Evolutionary conservation across 2,113 vertebrate species (phyloP).

Genomic region (Chlamydotis undulata): DNA sequence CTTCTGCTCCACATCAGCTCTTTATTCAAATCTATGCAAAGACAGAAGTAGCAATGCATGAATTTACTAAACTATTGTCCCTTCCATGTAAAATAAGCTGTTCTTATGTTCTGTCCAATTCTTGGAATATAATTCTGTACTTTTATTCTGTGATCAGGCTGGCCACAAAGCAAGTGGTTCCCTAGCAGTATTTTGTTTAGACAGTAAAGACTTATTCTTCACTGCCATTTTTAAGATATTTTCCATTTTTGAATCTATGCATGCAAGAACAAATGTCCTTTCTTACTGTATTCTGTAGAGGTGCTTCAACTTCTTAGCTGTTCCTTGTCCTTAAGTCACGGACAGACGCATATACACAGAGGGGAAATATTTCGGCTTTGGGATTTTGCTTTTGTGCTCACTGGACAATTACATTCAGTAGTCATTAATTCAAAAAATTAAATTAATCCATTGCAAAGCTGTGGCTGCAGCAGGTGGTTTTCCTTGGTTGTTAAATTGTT

Average conservation of each 20-base stretch:
- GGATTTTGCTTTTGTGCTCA: background rate
- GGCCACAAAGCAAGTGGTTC: slow-evolving; percentile 16
- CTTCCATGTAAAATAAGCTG: background rate
- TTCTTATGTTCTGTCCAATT: background rate
- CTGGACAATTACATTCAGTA: background rate
- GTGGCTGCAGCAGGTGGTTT: background rate
- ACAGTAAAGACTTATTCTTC: slow-evolving; percentile 24
- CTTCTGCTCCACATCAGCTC: background rate
- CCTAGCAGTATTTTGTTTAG: slow-evolving; percentile 57
- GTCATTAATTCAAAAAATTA: background rate
- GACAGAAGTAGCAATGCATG: background rate
- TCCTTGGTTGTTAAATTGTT: background rate
- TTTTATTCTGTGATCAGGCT: background rate
- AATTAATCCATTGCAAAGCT: background rate
- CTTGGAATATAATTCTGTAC: background rate
- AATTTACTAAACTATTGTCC: background rate
- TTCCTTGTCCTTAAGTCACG: background rate
- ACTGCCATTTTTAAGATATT: background rate
- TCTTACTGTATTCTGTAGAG: background rate
- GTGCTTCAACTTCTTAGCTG: background rate
- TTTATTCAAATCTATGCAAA: background rate
- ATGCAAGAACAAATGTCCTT: background rate
- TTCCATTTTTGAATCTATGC: background rate
- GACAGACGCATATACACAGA: accelerated
- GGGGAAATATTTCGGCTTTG: background rate